Percentiles rank a stretch among this genome's conserved stretches.
These are phyloP conservation scores for Cariama cristata DNA, from an alignment of 2,113 vertebrate genomes.

Conservation along the genomic window DNA sequence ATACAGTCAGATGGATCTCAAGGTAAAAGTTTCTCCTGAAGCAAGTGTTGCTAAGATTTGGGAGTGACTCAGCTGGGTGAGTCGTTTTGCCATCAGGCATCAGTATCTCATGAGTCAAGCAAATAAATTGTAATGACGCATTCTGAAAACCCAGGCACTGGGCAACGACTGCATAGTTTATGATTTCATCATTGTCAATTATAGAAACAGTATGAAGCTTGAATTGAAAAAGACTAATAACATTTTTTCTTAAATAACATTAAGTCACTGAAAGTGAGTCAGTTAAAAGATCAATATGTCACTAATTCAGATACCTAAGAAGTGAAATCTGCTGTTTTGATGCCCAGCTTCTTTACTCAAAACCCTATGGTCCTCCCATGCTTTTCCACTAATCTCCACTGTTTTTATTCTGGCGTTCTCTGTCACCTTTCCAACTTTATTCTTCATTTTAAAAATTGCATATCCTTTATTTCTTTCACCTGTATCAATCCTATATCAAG, in stretches of 20 bases:
- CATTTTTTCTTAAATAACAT: background rate
- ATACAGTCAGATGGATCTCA: background rate
- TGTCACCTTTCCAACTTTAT: background rate
- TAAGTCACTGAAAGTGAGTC: background rate
- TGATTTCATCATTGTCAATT: background rate
- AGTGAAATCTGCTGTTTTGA: background rate
- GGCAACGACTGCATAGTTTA: background rate
- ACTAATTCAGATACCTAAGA: background rate
- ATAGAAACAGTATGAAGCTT: background rate
- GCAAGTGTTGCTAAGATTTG: background rate
- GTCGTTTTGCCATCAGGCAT: background rate
- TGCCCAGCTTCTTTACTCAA: background rate
- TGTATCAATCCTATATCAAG: background rate
- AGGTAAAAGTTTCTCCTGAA: background rate
- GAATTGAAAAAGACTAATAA: background rate
- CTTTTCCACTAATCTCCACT: background rate
- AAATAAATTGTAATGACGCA: conserved; percentile 14
- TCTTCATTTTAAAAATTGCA: background rate
- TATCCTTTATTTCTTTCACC: background rate
- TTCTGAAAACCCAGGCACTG: background rate
- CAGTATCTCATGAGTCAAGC: background rate
- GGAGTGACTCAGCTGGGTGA: conserved; percentile 18
- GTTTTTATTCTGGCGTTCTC: background rate
- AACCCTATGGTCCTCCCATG: background rate
- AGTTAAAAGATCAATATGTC: background rate